Evolutionary conservation across 1,140 invertebrate species (phyloP).

Genomic region (Scaptomyza hsui): DNA sequence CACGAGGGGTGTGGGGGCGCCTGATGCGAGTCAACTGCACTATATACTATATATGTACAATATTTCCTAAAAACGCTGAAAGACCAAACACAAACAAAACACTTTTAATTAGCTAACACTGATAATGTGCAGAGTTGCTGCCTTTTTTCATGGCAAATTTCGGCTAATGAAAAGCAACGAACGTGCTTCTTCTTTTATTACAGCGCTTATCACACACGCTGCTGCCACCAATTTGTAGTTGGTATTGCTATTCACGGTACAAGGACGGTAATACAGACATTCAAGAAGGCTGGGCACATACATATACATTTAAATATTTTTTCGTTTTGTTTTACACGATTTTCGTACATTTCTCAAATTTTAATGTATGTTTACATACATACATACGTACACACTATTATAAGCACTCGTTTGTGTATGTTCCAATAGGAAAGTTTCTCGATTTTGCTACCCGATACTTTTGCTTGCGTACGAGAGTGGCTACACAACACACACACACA

Average conservation of each 20-base stretch:
- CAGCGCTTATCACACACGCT: slow-evolving; percentile 46
- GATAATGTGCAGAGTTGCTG: slow-evolving; percentile 2
- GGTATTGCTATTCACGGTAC: slow-evolving; percentile 5
- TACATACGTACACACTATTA: slow-evolving; percentile 4
- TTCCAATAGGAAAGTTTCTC: slow-evolving; percentile 80
- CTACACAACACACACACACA: slow-evolving; percentile 17
- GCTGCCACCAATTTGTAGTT: neutral
- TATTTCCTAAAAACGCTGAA: slow-evolving; percentile 45
- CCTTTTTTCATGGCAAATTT: neutral
- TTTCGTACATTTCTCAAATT: neutral
- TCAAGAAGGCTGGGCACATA: slow-evolving; percentile 10
- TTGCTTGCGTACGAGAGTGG: slow-evolving; percentile 64
- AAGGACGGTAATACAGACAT: neutral
- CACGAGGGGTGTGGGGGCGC: slow-evolving; percentile 17
- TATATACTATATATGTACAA: slow-evolving; percentile 41
- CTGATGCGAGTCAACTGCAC: slow-evolving; percentile 18
- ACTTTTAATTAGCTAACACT: slow-evolving; percentile 1
- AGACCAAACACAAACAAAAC: slow-evolving; percentile 3
- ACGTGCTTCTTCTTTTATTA: slow-evolving; percentile 36
- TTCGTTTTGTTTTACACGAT: slow-evolving; percentile 2
- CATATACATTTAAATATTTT: neutral
- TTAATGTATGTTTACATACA: slow-evolving; percentile 26
- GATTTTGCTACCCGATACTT: slow-evolving; percentile 77
- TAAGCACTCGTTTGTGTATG: slow-evolving; percentile 25
- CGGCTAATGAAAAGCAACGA: slow-evolving; percentile 2